Conservation (phyloP, 1,140 invertebrate species). For the Euwallacea fornicatus region DNA sequence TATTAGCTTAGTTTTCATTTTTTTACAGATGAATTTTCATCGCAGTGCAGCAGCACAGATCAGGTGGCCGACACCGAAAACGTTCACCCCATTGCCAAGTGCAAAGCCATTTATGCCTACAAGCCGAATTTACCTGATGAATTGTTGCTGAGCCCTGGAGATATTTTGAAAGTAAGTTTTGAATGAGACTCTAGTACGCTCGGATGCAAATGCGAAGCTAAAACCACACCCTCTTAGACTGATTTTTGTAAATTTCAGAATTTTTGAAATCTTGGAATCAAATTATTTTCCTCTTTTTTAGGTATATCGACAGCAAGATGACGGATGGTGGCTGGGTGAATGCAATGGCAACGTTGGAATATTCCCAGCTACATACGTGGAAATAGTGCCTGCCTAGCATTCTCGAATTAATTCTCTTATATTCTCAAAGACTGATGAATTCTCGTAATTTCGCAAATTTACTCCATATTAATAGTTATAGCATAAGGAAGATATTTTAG, state of each 20-base stretch:
- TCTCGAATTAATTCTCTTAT: too few species aligned
- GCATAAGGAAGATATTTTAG: too few species aligned
- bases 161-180: conserved; percentile 63
- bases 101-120: conserved; percentile 85
- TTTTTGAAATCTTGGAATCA: background rate
- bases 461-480: too few species aligned
- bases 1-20: background rate
- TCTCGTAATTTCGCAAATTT: too few species aligned
- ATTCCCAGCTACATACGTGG: conserved; percentile 91
- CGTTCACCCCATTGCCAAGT: conserved; percentile 61
- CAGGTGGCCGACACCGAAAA: conserved; percentile 50
- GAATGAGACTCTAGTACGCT: too few species aligned
- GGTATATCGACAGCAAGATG: conserved; percentile 87
- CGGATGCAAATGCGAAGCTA: too few species aligned
- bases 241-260: too few species aligned
- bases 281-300: conserved; percentile 50
- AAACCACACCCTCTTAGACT: too few species aligned
- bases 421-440: too few species aligned
- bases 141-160: conserved; percentile 79
- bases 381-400: conserved; percentile 53
- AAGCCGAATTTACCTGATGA: conserved; percentile 87
- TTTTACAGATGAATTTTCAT: conserved; percentile 72
- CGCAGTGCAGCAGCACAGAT: conserved; percentile 65
- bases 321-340: conserved; percentile 94
- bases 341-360: conserved; percentile 83